phyloP scores from a whole-genome alignment of 2,113 vertebrate genomes.

The Hoplias malabaricus region DNA sequence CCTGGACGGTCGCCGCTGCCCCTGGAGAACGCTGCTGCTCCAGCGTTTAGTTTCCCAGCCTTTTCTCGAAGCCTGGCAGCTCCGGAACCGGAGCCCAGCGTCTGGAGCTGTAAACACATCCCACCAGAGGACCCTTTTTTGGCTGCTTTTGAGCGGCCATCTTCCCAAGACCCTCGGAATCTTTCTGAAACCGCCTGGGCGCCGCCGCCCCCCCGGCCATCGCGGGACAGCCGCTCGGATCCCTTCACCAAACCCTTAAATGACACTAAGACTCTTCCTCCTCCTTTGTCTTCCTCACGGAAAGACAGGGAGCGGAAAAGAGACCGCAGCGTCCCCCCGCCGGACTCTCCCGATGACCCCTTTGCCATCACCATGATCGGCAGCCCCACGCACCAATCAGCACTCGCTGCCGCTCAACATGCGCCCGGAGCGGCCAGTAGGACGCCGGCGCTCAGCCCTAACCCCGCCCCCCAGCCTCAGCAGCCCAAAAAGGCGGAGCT shows the following conservation, averaged over 20 bases:
- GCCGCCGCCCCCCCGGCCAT: slow-evolving; percentile 49
- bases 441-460: slow-evolving; percentile 22
- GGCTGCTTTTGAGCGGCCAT: slow-evolving; percentile 62
- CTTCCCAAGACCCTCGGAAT: slow-evolving; percentile 49
- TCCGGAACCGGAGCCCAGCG: slow-evolving; percentile 60
- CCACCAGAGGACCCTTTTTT: slow-evolving; percentile 72
- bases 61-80: slow-evolving; percentile 63
- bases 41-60: slow-evolving; percentile 60
- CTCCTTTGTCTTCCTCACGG: slow-evolving; percentile 55
- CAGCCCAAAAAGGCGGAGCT: slow-evolving; percentile 69
- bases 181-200: slow-evolving; percentile 47
- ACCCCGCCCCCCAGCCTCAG: slow-evolving; percentile 43
- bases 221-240: slow-evolving; percentile 61
- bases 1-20: slow-evolving; percentile 55
- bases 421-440: slow-evolving; percentile 27
- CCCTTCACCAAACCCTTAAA: slow-evolving; percentile 58
- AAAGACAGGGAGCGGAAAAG: slow-evolving; percentile 68
- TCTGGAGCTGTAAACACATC: slow-evolving; percentile 76
- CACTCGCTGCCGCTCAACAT: slow-evolving; percentile 55
- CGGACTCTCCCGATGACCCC: slow-evolving; percentile 68
- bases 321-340: slow-evolving; percentile 66
- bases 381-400: slow-evolving; percentile 76
- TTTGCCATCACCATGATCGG: slow-evolving; percentile 79
- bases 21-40: slow-evolving; percentile 43
- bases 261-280: slow-evolving; percentile 62